Evolutionary conservation across 2,888 invertebrate genomes (phyloP).

Genomic region (Zygogramma bicolorata): DNA sequence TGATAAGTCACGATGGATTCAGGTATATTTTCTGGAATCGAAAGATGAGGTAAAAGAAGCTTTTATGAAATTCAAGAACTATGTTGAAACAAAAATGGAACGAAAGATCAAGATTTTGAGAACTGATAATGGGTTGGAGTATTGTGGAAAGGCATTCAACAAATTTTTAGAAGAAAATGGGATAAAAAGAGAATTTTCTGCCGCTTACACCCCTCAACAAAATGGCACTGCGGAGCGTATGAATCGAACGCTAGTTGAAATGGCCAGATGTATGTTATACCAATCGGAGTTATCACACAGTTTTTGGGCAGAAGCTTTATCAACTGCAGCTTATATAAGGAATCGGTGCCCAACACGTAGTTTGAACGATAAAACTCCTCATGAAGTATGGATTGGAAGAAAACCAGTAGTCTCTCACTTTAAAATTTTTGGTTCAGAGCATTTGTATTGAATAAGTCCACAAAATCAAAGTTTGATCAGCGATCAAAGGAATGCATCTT

Average conservation of each 20-base stretch:
- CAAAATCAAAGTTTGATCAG: conserved; percentile 48
- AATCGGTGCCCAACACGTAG: conserved; percentile 54
- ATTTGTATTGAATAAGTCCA: conserved; percentile 35
- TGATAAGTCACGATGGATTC: too few species aligned
- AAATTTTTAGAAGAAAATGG: not conserved
- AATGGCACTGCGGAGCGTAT: conserved; percentile 39
- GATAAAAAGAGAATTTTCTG: not conserved
- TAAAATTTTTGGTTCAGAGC: conserved; percentile 48
- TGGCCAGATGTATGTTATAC: conserved; percentile 49
- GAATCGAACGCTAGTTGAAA: conserved; percentile 34
- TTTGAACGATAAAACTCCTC: conserved; percentile 44
- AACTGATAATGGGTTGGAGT: not conserved
- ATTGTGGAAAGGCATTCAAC: not conserved
- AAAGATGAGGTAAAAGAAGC: not conserved
- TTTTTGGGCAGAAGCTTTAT: conserved; percentile 60
- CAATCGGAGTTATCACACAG: conserved; percentile 45
- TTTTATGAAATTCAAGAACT: not conserved
- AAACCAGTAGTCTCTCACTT: conserved; percentile 47
- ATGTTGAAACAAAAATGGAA: not conserved
- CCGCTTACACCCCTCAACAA: conserved; percentile 12
- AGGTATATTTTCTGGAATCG: too few species aligned
- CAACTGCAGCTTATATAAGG: conserved; percentile 54
- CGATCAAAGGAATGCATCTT: conserved; percentile 21
- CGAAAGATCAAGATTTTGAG: not conserved
- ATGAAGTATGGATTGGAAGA: conserved; percentile 45